A percentile compares a stretch with the other conserved stretches of the same genome.
Evolutionary conservation across 2,113 vertebrate species (phyloP).

Genomic region (Dipodomys ordii): DNA sequence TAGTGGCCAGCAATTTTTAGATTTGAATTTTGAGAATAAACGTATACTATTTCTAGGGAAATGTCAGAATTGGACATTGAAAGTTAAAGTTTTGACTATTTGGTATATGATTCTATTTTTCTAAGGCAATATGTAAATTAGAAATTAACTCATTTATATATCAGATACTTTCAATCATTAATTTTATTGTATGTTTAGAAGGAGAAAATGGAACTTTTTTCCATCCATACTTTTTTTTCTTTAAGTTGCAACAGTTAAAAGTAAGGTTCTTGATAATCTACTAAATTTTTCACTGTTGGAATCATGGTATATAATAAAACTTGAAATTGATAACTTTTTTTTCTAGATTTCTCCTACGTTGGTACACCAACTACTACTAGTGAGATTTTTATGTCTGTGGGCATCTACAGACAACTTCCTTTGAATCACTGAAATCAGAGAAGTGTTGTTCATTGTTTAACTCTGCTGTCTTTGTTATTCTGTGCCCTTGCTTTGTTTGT

Average conservation of each 20-base stretch:
- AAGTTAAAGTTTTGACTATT: neutral
- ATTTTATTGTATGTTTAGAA: slow-evolving; percentile 5
- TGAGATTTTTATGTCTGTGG: neutral
- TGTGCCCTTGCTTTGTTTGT: slow-evolving; percentile 34
- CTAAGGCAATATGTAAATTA: neutral
- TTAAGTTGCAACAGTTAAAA: neutral
- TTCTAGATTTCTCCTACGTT: neutral
- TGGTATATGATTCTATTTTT: neutral
- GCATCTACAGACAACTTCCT: neutral
- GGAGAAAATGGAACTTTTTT: neutral
- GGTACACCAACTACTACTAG: neutral
- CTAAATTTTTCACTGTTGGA: neutral
- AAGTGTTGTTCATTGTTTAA: neutral
- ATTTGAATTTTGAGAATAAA: slow-evolving; percentile 13
- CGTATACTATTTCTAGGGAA: neutral
- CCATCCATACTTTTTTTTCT: neutral
- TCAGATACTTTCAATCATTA: neutral
- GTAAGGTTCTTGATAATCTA: slow-evolving; percentile 23
- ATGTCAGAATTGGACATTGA: neutral
- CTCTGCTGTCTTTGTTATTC: slow-evolving; percentile 19
- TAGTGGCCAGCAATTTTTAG: neutral
- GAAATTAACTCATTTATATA: neutral
- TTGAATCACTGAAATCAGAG: slow-evolving; percentile 3
- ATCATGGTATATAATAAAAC: neutral
- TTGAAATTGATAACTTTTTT: slow-evolving; percentile 17